These are phyloP conservation scores for Candidula unifasciata DNA, from an alignment of 2,888 invertebrate genomes.

Conservation along the genomic window DNA sequence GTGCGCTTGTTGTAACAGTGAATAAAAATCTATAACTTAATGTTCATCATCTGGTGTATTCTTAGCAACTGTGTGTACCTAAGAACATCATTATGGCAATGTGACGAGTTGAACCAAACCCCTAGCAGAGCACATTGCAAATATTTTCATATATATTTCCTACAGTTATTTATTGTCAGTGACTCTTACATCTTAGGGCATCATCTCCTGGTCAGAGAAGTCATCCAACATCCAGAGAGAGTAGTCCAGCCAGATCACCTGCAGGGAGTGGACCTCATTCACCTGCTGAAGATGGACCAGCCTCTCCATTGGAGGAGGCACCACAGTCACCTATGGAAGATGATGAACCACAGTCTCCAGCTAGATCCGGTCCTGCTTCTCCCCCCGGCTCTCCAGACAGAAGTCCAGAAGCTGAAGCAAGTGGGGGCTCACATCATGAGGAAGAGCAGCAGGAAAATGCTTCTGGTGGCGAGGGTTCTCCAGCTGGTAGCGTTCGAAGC, in stretches of 20 bases:
- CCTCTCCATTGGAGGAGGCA: slow-evolving; percentile 55
- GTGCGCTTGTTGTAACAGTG: too few relatives aligned
- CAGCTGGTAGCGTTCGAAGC: slow-evolving; percentile 43
- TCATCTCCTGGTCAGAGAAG: slow-evolving; percentile 11
- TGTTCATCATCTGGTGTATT: too few relatives aligned
- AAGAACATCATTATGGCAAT: too few relatives aligned
- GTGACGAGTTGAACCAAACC: too few relatives aligned
- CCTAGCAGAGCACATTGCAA: too few relatives aligned
- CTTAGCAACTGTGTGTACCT: too few relatives aligned
- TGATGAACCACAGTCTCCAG: slow-evolving; percentile 41
- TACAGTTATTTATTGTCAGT: too few relatives aligned
- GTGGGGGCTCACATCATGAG: neutral
- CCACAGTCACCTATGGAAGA: slow-evolving; percentile 56
- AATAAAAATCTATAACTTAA: too few relatives aligned
- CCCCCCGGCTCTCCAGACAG: neutral
- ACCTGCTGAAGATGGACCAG: slow-evolving; percentile 25
- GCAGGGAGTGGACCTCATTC: slow-evolving; percentile 28
- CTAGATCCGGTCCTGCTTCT: slow-evolving; percentile 3
- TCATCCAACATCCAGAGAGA: slow-evolving; percentile 13
- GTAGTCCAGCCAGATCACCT: slow-evolving; percentile 48
- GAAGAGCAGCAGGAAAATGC: slow-evolving; percentile 1
- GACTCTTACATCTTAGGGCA: neutral
- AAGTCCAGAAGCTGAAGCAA: slow-evolving; percentile 1
- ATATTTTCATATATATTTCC: too few relatives aligned
- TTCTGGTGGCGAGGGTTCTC: slow-evolving; percentile 26